These are phyloP conservation scores for Euthynnus affinis DNA, from an alignment of 2,797 vertebrate genomes.

Conservation along the genomic window DNA sequence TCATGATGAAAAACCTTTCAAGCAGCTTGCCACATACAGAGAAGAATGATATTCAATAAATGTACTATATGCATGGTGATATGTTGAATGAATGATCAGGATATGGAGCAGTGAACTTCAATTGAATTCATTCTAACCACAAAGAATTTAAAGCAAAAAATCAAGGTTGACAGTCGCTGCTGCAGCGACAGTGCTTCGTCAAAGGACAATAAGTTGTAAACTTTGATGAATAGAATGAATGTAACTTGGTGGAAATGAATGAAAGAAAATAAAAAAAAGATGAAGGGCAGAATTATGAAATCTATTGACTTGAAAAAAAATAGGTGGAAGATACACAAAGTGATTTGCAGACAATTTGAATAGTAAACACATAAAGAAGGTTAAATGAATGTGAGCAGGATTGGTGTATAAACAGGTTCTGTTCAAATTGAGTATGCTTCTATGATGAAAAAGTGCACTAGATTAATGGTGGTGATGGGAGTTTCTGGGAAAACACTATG, in stretches of 20 bases:
- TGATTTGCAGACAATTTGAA: neutral
- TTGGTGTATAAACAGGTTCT: neutral
- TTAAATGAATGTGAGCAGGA: neutral
- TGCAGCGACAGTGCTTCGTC: slow-evolving; percentile 24
- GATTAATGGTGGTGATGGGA: neutral
- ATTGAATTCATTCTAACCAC: slow-evolving; percentile 17
- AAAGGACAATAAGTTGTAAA: slow-evolving; percentile 19
- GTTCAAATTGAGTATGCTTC: neutral
- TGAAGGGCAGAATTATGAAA: slow-evolving; percentile 13
- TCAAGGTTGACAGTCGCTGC: slow-evolving; percentile 18
- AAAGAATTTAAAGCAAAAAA: slow-evolving; percentile 13
- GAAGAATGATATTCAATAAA: slow-evolving; percentile 5
- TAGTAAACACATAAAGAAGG: neutral
- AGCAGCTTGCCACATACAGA: slow-evolving; percentile 27
- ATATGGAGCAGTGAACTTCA: slow-evolving; percentile 14
- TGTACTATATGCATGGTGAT: slow-evolving; percentile 20
- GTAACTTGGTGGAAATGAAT: neutral
- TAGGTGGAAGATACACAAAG: neutral
- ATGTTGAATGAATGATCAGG: slow-evolving; percentile 11
- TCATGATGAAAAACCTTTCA: slow-evolving; percentile 39
- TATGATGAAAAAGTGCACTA: neutral
- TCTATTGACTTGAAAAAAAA: neutral
- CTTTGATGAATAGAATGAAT: neutral
- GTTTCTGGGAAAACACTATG: neutral
- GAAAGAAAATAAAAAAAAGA: slow-evolving; percentile 2